Evolutionary conservation across 2,113 vertebrate species (phyloP).

Genomic region (Myxocyprinus asiaticus): DNA sequence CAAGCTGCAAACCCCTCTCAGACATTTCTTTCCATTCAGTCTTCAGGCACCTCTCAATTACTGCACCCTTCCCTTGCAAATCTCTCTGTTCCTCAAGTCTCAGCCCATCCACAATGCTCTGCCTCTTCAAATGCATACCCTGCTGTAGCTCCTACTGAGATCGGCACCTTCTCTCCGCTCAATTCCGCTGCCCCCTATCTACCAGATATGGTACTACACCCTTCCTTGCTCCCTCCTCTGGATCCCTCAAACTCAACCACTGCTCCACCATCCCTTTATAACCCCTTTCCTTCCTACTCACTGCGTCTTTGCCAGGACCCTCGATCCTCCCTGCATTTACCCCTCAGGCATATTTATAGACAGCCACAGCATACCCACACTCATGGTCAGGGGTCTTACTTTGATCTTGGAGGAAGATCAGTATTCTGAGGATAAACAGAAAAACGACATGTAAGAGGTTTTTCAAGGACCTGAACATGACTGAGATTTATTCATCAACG

Average conservation of each 20-base stretch:
- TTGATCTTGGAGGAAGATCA: conserved; percentile 68
- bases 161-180: conserved; percentile 64
- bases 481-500: background rate
- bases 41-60: conserved; percentile 43
- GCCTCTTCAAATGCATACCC: conserved; percentile 59
- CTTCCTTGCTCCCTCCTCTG: conserved; percentile 66
- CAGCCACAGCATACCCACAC: conserved; percentile 68
- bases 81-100: conserved; percentile 32
- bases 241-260: conserved; percentile 58
- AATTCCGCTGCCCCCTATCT: conserved; percentile 64
- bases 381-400: conserved; percentile 69
- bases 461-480: background rate
- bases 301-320: conserved; percentile 73
- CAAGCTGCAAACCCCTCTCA: conserved; percentile 43
- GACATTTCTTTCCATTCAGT: conserved; percentile 38
- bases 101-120: conserved; percentile 57
- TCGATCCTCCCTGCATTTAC: conserved; percentile 70
- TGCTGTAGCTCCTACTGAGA: conserved; percentile 59
- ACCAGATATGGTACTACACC: conserved; percentile 71
- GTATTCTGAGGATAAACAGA: conserved; percentile 57
- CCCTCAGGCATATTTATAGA: conserved; percentile 74
- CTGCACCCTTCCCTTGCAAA: conserved; percentile 47
- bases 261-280: conserved; percentile 64
- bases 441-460: background rate
- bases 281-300: conserved; percentile 72